Percentiles rank a stretch among this genome's conserved stretches.
Conservation (phyloP, 2,888 invertebrate species). For the Taenaris catops region DNA sequence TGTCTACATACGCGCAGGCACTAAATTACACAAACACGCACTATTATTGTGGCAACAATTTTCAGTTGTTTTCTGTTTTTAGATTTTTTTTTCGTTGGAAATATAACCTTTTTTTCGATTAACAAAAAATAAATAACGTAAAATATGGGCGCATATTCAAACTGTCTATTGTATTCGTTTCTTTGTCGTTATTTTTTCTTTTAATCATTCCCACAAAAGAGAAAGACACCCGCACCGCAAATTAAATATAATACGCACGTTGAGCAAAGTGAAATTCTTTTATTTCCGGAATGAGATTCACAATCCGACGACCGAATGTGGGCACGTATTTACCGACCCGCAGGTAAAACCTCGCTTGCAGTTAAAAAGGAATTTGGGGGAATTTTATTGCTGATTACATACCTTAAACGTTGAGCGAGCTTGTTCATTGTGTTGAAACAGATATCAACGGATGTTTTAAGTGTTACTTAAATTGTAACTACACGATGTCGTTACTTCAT, state of each 20-base stretch:
- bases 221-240: conserved; percentile 17
- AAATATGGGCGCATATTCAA: no score
- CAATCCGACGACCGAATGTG: conserved; percentile 65
- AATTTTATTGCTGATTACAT: conserved; percentile 46
- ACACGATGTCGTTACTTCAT: no score
- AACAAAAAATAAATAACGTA: no score
- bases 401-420: background rate
- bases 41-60: no score
- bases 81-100: no score
- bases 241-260: conserved; percentile 3
- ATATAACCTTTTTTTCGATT: no score
- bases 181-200: no score
- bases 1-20: no score
- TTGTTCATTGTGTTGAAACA: background rate
- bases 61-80: no score
- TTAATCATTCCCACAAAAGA: no score
- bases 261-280: conserved; percentile 31
- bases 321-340: conserved; percentile 69
- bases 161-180: no score
- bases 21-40: no score
- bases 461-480: background rate
- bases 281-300: conserved; percentile 62
- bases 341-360: conserved; percentile 68
- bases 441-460: background rate
- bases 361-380: conserved; percentile 66